Evolutionary conservation across 2,797 vertebrate genomes (phyloP), one percentile per base, ranked within the genome.

Genomic region (Parambassis ranga): DNA sequence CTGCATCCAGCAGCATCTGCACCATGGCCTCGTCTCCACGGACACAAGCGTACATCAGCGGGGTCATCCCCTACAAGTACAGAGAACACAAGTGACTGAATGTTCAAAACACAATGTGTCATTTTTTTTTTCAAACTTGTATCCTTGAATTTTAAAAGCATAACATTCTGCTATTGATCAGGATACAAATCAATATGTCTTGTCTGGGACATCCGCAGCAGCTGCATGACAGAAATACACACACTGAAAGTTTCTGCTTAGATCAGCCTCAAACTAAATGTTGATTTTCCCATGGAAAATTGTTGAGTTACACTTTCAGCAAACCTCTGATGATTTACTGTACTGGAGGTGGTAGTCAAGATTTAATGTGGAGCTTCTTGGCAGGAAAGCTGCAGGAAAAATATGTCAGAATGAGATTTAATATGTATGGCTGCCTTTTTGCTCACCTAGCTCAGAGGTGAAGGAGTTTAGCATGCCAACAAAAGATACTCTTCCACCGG

Each of bases 21-120:
- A 99, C 97, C 96, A 99, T 99, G 33, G 97, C 97, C 87, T 99
- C 96, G 49, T 99, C 97, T 58, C 97, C 97, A 36, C 95, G 94
- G 82, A 96, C 95, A 74, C 97, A 99, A 38, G 97, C 96, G 7
- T 98, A 98, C 97, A 99, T 99, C 88, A 99, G 91, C n/a, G 97
- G 96, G 60, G 95, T 98, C 96, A 99, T 97, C 18, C 90, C 90
- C 90, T 91, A 0, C 33, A 59, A 28, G 10, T 2, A 43, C n/a
- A 49, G 9, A 66, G n/a, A 58, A 39, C 2, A 28, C 46, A 14
- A 31, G 3, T 22, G 49, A 9, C 13, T 9, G 10, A 0, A 9
- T 20, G 23, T 46, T 23, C 35, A 43, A 33, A 11, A 22, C 10
- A 10, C 7, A n/a, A n/a, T n/a, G n/a, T n/a, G n/a, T n/a, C n/a